phyloP scores from a whole-genome alignment of 64 coral and sea anemone genomes.

The Hydrozoanthus tunicans region DNA sequence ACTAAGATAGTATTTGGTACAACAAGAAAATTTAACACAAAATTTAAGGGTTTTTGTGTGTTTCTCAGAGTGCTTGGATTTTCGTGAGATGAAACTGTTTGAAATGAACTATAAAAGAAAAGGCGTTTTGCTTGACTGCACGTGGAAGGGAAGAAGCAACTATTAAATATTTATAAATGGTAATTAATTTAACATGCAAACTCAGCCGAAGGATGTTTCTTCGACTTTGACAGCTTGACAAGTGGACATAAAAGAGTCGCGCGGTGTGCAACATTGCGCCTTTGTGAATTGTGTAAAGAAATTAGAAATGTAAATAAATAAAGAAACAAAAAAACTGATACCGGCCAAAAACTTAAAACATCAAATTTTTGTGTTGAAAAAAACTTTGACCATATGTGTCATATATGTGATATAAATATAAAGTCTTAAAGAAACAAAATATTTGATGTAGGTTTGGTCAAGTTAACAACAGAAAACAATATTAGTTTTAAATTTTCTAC shows the following conservation, averaged over 20 bases:
- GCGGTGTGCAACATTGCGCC: slow-evolving; percentile 32
- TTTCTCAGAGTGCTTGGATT: background rate
- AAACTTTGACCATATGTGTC: slow-evolving; percentile 26
- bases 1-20: background rate
- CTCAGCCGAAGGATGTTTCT: slow-evolving; percentile 33
- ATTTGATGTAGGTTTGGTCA: background rate
- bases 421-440: background rate
- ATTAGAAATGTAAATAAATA: slow-evolving; percentile 81
- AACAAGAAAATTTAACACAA: background rate
- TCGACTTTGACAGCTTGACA: slow-evolving; percentile 69
- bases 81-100: background rate
- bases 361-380: background rate
- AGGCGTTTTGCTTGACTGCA: slow-evolving; percentile 41
- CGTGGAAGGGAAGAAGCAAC: slow-evolving; percentile 41
- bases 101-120: slow-evolving; percentile 34
- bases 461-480: slow-evolving; percentile 66
- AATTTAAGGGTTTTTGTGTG: background rate
- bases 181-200: slow-evolving; percentile 78
- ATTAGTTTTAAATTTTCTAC: slow-evolving; percentile 72
- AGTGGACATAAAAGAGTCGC: slow-evolving; percentile 62
- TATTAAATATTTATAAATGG: slow-evolving; percentile 74
- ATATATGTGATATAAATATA: background rate
- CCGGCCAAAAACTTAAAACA: background rate
- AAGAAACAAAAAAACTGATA: slow-evolving; percentile 42
- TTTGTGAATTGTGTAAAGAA: slow-evolving; percentile 92